These are phyloP conservation scores for Choristoneura fumiferana DNA, from an alignment of 1,140 invertebrate species.

Conservation along the genomic window DNA sequence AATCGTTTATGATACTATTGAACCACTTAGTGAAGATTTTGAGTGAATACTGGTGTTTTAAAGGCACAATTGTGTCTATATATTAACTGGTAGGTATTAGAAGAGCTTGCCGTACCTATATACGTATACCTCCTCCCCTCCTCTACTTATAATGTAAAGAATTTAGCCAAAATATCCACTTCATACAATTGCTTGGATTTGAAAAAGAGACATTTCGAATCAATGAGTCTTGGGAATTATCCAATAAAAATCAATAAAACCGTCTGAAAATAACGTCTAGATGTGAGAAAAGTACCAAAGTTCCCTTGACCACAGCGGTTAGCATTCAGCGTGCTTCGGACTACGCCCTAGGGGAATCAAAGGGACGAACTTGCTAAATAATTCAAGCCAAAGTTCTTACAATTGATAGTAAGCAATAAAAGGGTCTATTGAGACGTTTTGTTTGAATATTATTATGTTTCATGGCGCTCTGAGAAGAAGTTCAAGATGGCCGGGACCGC, in stretches of 20 bases:
- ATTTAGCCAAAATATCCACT: too few relatives aligned
- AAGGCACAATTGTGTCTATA: too few relatives aligned
- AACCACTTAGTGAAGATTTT: too few relatives aligned
- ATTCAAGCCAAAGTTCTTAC: slow-evolving; percentile 12
- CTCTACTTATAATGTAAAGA: too few relatives aligned
- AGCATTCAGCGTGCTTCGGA: slow-evolving; percentile 5
- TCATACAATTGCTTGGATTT: too few relatives aligned
- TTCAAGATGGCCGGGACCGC: too few relatives aligned
- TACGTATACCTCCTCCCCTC: too few relatives aligned
- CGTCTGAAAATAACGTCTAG: slow-evolving; percentile 8
- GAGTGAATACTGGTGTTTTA: too few relatives aligned
- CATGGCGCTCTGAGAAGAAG: background rate
- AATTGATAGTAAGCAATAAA: slow-evolving; percentile 19
- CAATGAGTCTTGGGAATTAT: background rate
- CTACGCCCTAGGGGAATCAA: background rate
- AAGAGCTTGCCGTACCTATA: too few relatives aligned
- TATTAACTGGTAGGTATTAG: too few relatives aligned
- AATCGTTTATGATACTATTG: too few relatives aligned
- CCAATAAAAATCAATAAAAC: slow-evolving; percentile 11
- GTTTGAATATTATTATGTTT: slow-evolving; percentile 11
- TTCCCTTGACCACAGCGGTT: slow-evolving; percentile 4
- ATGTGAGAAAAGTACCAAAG: slow-evolving; percentile 8
- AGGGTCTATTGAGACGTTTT: slow-evolving; percentile 18
- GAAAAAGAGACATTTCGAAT: too few relatives aligned
- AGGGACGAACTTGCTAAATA: slow-evolving; percentile 19